Evolutionary conservation across 2,113 vertebrate species (phyloP).

Genomic region (Nansenia antarctica): DNA sequence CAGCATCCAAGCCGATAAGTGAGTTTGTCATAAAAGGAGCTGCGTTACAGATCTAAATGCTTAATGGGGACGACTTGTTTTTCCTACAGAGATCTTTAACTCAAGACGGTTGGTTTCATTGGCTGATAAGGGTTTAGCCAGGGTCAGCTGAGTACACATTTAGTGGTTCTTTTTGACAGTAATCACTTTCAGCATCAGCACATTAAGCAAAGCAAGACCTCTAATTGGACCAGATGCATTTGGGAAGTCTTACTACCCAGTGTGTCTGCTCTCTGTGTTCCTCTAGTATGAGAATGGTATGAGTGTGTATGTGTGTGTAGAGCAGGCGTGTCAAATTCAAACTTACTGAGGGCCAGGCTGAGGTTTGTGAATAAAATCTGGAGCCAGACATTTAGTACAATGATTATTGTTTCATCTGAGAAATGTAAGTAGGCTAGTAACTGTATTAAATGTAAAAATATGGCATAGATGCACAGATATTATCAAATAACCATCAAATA

Average conservation of each 20-base stretch:
- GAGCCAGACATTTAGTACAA: no score
- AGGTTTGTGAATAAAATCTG: no score
- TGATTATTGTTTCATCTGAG: no score
- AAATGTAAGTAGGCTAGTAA: no score
- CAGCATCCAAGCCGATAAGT: conserved; percentile 55
- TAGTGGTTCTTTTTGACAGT: conserved; percentile 12
- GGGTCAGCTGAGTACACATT: conserved; percentile 34
- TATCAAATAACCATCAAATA: no score
- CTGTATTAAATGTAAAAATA: no score
- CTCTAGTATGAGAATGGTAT: conserved; percentile 13
- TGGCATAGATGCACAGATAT: no score
- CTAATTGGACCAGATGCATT: conserved; percentile 41
- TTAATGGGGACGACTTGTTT: conserved; percentile 11
- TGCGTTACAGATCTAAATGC: conserved; percentile 10
- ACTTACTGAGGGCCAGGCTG: no score
- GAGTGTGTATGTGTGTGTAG: no score
- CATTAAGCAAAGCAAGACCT: conserved; percentile 29
- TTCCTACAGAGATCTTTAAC: conserved; percentile 35
- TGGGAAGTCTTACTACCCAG: conserved; percentile 19
- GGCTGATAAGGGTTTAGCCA: conserved; percentile 7
- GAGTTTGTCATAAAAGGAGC: conserved; percentile 47
- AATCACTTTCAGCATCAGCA: conserved; percentile 27
- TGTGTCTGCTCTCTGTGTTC: conserved; percentile 15
- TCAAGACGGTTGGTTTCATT: conserved; percentile 13
- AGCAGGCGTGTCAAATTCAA: no score